phyloP scores from a whole-genome alignment of 1,140 invertebrate genomes.

The Drosophila baimaii region DNA sequence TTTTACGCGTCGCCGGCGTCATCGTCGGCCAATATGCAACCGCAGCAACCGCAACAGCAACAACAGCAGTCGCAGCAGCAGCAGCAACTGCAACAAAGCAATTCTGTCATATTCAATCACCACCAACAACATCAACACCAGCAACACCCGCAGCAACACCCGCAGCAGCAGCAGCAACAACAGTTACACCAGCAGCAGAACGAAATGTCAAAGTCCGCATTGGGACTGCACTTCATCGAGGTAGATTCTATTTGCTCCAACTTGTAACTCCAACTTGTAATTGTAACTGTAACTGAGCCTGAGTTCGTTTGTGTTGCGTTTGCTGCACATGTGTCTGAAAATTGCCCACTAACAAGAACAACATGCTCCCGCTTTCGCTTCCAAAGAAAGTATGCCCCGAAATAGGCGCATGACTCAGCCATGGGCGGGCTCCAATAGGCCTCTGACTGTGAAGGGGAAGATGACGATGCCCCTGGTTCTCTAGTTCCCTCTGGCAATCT shows the following conservation, averaged over 20 bases:
- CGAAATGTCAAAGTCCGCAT: constrained; percentile 81
- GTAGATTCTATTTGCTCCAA: constrained; percentile 66
- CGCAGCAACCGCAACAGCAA: constrained; percentile 52
- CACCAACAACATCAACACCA: constrained; percentile 35
- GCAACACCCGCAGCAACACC: constrained; percentile 45
- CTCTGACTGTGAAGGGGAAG: constrained; percentile 24
- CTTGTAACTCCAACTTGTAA: background rate
- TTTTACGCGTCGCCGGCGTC: constrained; percentile 63
- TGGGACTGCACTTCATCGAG: constrained; percentile 78
- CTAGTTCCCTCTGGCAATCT: constrained; percentile 2
- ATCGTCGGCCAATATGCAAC: constrained; percentile 51
- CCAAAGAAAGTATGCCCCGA: constrained; percentile 36
- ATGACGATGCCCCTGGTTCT: constrained; percentile 9
- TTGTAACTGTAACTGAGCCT: constrained; percentile 10
- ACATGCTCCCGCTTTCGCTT: constrained; percentile 33
- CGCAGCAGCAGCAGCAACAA: constrained; percentile 48
- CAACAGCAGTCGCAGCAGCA: constrained; percentile 27
- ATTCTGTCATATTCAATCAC: constrained; percentile 69
- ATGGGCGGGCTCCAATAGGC: constrained; percentile 43
- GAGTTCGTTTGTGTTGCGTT: constrained; percentile 43
- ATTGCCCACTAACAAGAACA: constrained; percentile 45
- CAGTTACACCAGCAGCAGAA: constrained; percentile 68
- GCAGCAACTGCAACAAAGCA: constrained; percentile 68
- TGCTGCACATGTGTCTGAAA: constrained; percentile 41
- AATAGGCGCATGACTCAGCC: constrained; percentile 49